Evolutionary conservation across 1,140 invertebrate genomes (phyloP).

Genomic region (Adoxophyes honmai): DNA sequence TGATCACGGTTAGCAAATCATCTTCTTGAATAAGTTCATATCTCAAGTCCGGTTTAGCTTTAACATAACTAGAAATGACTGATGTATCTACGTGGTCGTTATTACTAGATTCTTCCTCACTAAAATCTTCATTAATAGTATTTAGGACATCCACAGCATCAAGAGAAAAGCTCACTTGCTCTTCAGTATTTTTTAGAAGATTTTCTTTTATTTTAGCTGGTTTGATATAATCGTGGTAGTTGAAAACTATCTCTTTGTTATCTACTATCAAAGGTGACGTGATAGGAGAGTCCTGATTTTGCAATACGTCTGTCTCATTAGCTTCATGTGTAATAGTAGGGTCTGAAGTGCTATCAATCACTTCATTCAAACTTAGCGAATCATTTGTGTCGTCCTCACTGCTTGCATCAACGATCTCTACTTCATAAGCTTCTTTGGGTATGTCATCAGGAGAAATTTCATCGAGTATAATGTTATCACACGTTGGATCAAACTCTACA

Average conservation of each 20-base stretch:
- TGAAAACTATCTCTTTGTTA: not conserved
- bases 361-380: not conserved
- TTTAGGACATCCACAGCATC: too few species aligned
- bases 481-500: too few species aligned
- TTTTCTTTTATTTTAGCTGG: not conserved
- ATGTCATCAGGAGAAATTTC: not conserved
- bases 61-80: too few species aligned
- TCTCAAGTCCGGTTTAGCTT: not conserved
- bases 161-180: too few species aligned
- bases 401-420: not conserved
- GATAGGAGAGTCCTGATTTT: not conserved
- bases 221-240: slow-evolving; percentile 5
- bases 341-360: not conserved
- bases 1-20: slow-evolving; percentile 1
- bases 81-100: too few species aligned
- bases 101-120: too few species aligned
- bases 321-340: not conserved
- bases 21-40: slow-evolving; percentile 10
- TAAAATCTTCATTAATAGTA: too few species aligned
- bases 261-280: not conserved
- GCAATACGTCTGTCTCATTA: not conserved
- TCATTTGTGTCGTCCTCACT: not conserved
- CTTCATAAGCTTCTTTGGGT: not conserved
- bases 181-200: not conserved
- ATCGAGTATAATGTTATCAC: not conserved